Percentiles rank a stretch among this genome's conserved stretches.
phyloP scores from a whole-genome alignment of 1,140 invertebrate genomes.

The Melitaea cinxia region DNA sequence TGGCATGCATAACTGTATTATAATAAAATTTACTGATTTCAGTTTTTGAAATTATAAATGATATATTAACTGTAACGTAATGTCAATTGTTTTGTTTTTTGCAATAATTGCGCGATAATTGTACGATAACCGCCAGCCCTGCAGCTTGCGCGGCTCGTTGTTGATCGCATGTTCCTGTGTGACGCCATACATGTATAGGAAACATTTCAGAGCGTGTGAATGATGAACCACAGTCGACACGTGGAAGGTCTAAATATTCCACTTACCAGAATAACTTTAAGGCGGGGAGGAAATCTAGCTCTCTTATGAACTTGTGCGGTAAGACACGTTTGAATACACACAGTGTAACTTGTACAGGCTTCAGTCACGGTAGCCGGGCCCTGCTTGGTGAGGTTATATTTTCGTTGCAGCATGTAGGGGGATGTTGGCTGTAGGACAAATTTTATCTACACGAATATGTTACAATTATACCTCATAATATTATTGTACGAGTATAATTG shows the following conservation, averaged over 20 bases:
- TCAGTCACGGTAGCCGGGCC: slow-evolving; percentile 53
- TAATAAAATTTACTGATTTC: not conserved
- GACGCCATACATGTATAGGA: slow-evolving; percentile 48
- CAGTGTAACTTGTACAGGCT: slow-evolving; percentile 55
- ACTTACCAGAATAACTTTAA: slow-evolving; percentile 91
- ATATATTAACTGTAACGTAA: not conserved
- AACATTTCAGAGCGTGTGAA: slow-evolving; percentile 83
- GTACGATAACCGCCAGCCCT: slow-evolving; percentile 7
- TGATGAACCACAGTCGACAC: slow-evolving; percentile 87
- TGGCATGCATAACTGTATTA: not conserved
- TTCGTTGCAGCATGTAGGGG: slow-evolving; percentile 57
- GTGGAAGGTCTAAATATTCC: slow-evolving; percentile 91
- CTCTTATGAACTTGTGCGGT: slow-evolving; percentile 96
- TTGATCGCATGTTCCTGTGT: slow-evolving; percentile 18
- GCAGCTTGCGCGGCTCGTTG: slow-evolving; percentile 46
- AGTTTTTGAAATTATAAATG: not conserved
- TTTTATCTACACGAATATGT: not conserved
- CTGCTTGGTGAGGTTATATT: slow-evolving; percentile 63
- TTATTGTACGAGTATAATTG: too few relatives aligned
- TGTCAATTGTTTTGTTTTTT: not conserved
- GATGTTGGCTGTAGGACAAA: slow-evolving; percentile 12
- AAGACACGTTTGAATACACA: slow-evolving; percentile 83
- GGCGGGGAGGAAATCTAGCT: slow-evolving; percentile 93
- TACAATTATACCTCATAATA: too few relatives aligned
- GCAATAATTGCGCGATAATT: not conserved